phyloP scores from a whole-genome alignment of 1,140 invertebrate genomes.

The Chlorops oryzae region DNA sequence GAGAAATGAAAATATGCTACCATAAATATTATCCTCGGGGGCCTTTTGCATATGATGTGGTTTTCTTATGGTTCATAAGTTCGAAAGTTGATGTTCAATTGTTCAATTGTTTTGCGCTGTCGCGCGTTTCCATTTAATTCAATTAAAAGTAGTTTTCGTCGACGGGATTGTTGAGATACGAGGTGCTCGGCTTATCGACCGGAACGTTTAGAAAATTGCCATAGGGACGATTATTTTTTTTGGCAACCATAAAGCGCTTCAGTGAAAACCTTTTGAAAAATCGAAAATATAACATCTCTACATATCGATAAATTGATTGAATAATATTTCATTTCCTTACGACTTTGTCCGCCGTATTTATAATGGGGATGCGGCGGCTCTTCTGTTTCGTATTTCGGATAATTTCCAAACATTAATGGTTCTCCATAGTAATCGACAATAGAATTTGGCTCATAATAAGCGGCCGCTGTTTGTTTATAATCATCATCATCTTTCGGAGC shows the following conservation, averaged over 20 bases:
- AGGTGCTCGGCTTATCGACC: conserved; percentile 5
- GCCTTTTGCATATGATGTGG: too few species aligned
- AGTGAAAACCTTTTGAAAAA: conserved; percentile 27
- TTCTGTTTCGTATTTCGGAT: conserved; percentile 40
- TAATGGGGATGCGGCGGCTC: conserved; percentile 35
- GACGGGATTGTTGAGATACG: conserved; percentile 15
- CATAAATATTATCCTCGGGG: too few species aligned
- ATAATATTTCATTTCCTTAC: neutral
- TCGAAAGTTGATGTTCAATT: too few species aligned
- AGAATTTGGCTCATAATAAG: conserved; percentile 32
- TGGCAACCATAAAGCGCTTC: conserved; percentile 44
- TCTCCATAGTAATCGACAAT: conserved; percentile 40
- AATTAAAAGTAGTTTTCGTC: conserved; percentile 41
- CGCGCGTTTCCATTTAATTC: too few species aligned
- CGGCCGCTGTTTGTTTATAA: too few species aligned
- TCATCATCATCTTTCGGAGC: neutral
- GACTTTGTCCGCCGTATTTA: conserved; percentile 28
- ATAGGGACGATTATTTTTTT: conserved; percentile 45
- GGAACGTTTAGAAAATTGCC: conserved; percentile 18
- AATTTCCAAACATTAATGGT: conserved; percentile 32
- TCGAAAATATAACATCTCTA: neutral
- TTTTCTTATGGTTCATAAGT: too few species aligned
- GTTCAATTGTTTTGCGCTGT: too few species aligned
- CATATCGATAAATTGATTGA: neutral
- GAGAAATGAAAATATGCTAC: too few species aligned